These are phyloP conservation scores for Eudyptes chrysolophus DNA, from an alignment of 2,113 vertebrate genomes.

Conservation along the genomic window DNA sequence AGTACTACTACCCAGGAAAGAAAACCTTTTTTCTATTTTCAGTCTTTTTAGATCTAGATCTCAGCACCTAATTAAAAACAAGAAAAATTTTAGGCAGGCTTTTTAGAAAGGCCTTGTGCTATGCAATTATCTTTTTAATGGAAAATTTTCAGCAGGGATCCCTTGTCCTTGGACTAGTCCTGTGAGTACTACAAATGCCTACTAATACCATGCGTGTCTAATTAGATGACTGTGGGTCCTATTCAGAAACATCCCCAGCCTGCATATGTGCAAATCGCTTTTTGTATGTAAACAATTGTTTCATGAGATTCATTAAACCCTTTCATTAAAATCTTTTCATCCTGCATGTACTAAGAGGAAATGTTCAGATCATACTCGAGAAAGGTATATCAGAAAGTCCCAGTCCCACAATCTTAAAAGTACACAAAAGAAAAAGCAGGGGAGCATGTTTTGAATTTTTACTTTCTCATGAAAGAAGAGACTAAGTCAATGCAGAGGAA, in stretches of 20 bases:
- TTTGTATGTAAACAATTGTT: conserved; percentile 11
- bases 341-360: background rate
- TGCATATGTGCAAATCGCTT: background rate
- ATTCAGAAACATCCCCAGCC: background rate
- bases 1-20: background rate
- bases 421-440: background rate
- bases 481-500: background rate
- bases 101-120: background rate
- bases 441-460: background rate
- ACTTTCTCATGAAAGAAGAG: background rate
- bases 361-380: background rate
- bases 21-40: background rate
- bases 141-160: conserved; percentile 43
- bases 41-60: background rate
- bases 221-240: background rate
- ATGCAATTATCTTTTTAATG: conserved; percentile 51
- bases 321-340: background rate
- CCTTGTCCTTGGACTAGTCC: conserved; percentile 7
- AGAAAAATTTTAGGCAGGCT: background rate
- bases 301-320: background rate
- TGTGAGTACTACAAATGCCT: background rate
- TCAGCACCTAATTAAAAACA: conserved; percentile 1
- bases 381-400: background rate
- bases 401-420: background rate
- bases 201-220: background rate